These are phyloP conservation scores for Drosophila sordidula DNA, from an alignment of 2,888 invertebrate species.

Conservation along the genomic window DNA sequence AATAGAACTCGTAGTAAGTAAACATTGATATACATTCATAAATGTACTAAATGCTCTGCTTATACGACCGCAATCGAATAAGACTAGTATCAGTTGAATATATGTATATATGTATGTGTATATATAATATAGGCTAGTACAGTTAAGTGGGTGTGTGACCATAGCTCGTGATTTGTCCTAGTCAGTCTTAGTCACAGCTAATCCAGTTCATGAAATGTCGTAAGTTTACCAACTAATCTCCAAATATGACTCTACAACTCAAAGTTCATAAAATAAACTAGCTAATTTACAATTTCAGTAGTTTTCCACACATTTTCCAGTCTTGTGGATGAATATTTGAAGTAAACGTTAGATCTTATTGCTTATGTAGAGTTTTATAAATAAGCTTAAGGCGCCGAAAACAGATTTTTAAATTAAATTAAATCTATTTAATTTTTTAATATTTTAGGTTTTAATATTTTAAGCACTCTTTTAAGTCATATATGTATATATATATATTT, in stretches of 20 bases:
- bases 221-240: slow-evolving; percentile 9
- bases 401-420: no score
- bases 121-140: not conserved
- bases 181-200: slow-evolving; percentile 31
- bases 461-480: no score
- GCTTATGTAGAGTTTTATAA: no score
- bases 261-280: slow-evolving; percentile 6
- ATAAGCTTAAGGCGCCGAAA: no score
- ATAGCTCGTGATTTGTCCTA: slow-evolving; percentile 38
- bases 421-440: no score
- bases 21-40: slow-evolving; percentile 22
- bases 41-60: slow-evolving; percentile 8
- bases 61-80: slow-evolving; percentile 53
- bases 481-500: no score
- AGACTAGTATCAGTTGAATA: slow-evolving; percentile 51
- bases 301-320: not conserved
- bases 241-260: not conserved
- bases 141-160: slow-evolving; percentile 19
- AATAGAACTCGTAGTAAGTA: slow-evolving; percentile 11
- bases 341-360: no score
- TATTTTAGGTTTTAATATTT: no score
- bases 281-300: not conserved
- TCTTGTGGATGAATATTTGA: not conserved
- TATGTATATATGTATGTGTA: not conserved
- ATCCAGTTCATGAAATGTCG: slow-evolving; percentile 43